A percentile compares a stretch with the other conserved stretches of the same genome.
phyloP scores from a whole-genome alignment of 2,113 vertebrate species.

The Scomber scombrus region DNA sequence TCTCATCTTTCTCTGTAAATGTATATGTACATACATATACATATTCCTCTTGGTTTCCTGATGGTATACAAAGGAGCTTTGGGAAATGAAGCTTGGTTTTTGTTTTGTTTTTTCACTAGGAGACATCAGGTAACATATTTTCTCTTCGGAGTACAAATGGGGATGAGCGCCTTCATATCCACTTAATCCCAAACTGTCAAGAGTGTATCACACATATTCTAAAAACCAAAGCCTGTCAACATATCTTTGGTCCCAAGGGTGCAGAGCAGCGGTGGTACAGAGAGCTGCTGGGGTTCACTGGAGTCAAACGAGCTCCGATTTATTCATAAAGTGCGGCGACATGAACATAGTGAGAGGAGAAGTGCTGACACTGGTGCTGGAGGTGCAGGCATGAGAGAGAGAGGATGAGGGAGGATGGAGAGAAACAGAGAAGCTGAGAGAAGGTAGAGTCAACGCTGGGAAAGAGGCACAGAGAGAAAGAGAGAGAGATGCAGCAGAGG shows the following conservation, averaged over 20 bases:
- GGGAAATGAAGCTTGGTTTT: neutral
- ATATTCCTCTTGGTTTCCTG: neutral
- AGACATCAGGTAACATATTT: neutral
- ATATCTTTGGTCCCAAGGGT: conserved; percentile 8
- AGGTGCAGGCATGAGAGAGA: conserved; percentile 1
- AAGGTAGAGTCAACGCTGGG: conserved; percentile 7
- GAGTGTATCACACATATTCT: conserved; percentile 3
- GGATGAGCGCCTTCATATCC: neutral
- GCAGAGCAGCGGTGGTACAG: neutral
- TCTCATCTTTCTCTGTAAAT: too few species aligned
- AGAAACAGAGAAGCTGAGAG: conserved; percentile 1
- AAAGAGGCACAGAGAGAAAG: neutral
- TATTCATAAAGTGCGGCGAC: conserved; percentile 54
- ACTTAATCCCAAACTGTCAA: conserved; percentile 10
- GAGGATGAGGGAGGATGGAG: neutral
- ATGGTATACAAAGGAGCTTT: too few species aligned
- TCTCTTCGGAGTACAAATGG: neutral
- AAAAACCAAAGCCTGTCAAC: conserved; percentile 39
- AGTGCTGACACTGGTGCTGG: conserved; percentile 52
- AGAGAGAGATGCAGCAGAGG: conserved; percentile 31
- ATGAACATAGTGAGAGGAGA: conserved; percentile 14
- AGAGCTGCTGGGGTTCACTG: neutral
- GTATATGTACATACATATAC: too few species aligned
- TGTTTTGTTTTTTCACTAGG: neutral
- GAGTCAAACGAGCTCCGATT: conserved; percentile 54